Conservation (phyloP, 2,797 vertebrate genomes). For the Todus mexicanus region DNA sequence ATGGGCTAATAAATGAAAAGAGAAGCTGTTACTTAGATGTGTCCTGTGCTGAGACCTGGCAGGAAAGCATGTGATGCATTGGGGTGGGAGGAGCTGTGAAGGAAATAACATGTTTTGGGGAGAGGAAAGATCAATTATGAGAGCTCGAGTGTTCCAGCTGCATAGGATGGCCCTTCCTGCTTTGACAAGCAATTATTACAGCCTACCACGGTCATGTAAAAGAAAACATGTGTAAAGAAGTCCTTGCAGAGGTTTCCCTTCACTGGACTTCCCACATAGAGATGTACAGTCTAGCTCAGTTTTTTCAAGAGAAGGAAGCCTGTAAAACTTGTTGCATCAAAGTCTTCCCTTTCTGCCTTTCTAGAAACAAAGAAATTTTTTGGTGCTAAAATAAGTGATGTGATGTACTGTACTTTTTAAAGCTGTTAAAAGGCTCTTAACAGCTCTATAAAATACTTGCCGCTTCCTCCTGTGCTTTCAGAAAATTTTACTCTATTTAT, state of each 20-base stretch:
- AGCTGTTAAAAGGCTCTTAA: slow-evolving; percentile 73
- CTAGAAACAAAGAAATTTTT: slow-evolving; percentile 49
- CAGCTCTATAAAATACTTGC: slow-evolving; percentile 70
- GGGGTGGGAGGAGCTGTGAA: not conserved
- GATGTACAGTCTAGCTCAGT: not conserved
- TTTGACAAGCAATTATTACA: not conserved
- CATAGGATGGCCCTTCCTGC: not conserved
- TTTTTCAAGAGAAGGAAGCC: not conserved
- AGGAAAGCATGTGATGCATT: not conserved
- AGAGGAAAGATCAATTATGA: not conserved
- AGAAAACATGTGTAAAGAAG: not conserved
- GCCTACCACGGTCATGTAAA: not conserved
- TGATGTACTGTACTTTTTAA: slow-evolving; percentile 63
- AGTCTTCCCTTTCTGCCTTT: slow-evolving; percentile 23
- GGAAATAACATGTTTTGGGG: not conserved
- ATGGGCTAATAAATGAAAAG: not conserved
- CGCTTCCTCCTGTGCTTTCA: slow-evolving; percentile 58
- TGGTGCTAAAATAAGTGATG: slow-evolving; percentile 60
- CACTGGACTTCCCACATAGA: not conserved
- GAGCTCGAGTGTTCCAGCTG: not conserved
- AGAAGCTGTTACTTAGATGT: not conserved
- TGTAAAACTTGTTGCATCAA: not conserved
- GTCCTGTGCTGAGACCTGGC: not conserved
- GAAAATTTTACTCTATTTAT: slow-evolving; percentile 70
- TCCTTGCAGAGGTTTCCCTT: not conserved